Percentiles rank a stretch among this genome's conserved stretches.
Evolutionary conservation across 2,113 vertebrate species (phyloP).

Genomic region (Vireo altiloquus): DNA sequence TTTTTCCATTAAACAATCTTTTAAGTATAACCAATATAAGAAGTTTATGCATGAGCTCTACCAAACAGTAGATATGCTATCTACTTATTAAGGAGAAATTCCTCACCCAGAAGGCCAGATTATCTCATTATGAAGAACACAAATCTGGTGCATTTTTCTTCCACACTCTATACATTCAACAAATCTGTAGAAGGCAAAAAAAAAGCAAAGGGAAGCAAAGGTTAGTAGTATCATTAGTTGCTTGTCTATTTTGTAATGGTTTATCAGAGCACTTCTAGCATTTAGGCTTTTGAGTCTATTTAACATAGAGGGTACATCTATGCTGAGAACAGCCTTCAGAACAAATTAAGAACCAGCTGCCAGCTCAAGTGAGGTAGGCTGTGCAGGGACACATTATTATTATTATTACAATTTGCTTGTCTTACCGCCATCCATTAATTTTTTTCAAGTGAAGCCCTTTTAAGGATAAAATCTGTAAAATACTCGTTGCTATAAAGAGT

Average conservation of each 20-base stretch:
- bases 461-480: neutral
- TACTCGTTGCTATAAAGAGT: neutral
- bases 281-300: neutral
- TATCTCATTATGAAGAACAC: slow-evolving; percentile 93
- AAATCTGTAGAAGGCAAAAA: slow-evolving; percentile 75
- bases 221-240: neutral
- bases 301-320: neutral
- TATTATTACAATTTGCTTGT: neutral
- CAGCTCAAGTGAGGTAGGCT: neutral
- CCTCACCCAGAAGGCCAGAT: slow-evolving; percentile 96
- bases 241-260: neutral
- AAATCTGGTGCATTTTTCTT: slow-evolving; percentile 99
- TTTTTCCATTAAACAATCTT: neutral
- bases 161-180: slow-evolving; percentile 96
- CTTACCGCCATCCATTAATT: neutral
- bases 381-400: neutral
- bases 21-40: neutral
- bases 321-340: neutral
- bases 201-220: neutral
- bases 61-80: neutral
- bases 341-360: neutral
- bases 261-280: neutral
- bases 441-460: neutral
- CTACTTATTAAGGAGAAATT: neutral
- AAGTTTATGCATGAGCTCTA: neutral